Evolutionary conservation across 2,113 vertebrate genomes (phyloP), one percentile per base, ranked within the genome.

Genomic region (Empidonax traillii): DNA sequence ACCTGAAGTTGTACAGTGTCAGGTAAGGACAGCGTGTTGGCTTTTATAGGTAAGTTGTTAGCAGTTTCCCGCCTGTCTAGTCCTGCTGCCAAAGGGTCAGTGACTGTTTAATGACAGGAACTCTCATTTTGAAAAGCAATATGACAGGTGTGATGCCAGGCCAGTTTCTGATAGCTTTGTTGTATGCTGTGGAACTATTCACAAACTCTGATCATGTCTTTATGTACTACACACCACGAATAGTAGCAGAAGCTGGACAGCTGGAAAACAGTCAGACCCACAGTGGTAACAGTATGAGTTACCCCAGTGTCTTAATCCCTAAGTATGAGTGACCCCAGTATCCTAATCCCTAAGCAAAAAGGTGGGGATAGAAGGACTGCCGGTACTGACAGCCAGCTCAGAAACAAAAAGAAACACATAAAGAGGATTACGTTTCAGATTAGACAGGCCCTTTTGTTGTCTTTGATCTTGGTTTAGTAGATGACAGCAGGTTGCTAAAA

Each of bases 401-500:
- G 72, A 66, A 75, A 46, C 72, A 87, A 93, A 52, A 35, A 35
- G 35, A 35, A 16, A 33, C 14, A 14, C 2, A 7, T 76, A 83
- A 85, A 71, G 21, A 83, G 51, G 75, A 94, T 93, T 96, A 88
- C 72, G 39, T 59, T 85, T 46, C 61, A 90, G 92, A 90, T 90
- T 85, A 94, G 75, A 41, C 67, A 83, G 74, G n/a, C 33, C 39
- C 51, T 85, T 95, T 67, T 94, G 49, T 83, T 83, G 51, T 51
- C 87, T 96, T 96, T 96, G 77, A 94, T 97, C 88, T 87, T 69
- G 79, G 72, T 43, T 93, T 93, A 23, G 51, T 7, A 68, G 69
- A 76, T 75, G 84, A 86, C 78, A 88, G n/a, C 39, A 86, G 33
- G 49, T 53, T 95, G 72, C 83, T 92, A 63, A 93, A 93, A 84